phyloP scores from a whole-genome alignment of 2,113 vertebrate genomes.

The Trochalopteron elliotii region DNA sequence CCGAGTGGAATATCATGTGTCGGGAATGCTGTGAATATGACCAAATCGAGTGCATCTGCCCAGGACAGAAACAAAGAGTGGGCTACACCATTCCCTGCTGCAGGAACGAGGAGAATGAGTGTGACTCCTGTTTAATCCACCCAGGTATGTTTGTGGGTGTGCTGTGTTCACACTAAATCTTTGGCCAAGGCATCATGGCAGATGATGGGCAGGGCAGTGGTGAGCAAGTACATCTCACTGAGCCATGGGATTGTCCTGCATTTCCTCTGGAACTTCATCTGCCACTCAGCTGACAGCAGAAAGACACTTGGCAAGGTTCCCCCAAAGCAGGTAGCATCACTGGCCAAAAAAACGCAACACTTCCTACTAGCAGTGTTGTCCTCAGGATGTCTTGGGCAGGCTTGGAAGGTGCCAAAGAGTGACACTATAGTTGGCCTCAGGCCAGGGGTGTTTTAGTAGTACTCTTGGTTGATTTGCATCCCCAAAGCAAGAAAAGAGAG shows the following conservation, averaged over 20 bases:
- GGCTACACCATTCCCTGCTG: slow-evolving; percentile 98
- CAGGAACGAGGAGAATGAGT: slow-evolving; percentile 91
- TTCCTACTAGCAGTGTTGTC: neutral
- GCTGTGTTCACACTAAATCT: neutral
- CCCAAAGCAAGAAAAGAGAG: neutral
- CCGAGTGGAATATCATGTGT: slow-evolving; percentile 97
- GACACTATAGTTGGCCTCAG: neutral
- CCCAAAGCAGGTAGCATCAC: neutral
- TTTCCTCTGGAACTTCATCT: neutral
- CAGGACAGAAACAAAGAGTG: slow-evolving; percentile 85
- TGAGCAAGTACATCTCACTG: neutral
- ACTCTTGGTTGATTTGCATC: neutral
- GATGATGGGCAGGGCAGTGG: neutral
- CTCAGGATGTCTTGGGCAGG: neutral
- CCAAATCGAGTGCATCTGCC: slow-evolving; percentile 91
- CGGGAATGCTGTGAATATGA: slow-evolving; percentile 94
- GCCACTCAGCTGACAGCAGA: neutral
- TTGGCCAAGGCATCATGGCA: neutral
- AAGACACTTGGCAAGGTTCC: neutral
- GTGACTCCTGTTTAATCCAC: slow-evolving; percentile 96
- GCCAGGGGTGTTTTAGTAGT: neutral
- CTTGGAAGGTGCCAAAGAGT: neutral
- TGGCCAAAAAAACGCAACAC: neutral
- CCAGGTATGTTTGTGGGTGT: slow-evolving; percentile 77
- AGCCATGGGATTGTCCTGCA: neutral